Conservation (phyloP, 1,140 invertebrate genomes). For the Drosophila persimilis region DNA sequence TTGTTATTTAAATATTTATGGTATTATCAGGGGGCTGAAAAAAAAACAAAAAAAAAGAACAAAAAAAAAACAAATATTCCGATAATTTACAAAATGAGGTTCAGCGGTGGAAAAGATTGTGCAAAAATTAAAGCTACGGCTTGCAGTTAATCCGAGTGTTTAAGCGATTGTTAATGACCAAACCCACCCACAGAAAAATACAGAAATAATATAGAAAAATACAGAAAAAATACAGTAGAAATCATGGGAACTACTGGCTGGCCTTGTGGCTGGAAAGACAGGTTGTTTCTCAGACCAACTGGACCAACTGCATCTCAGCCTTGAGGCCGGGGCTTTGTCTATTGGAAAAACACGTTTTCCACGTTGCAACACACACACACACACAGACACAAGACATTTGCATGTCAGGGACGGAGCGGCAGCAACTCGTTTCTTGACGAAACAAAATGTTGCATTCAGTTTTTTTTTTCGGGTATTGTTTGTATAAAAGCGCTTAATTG, state of each 20-base stretch:
- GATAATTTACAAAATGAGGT: no score
- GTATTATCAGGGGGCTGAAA: no score
- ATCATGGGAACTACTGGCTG: constrained; percentile 10
- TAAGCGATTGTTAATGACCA: no score
- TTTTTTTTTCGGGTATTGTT: constrained; percentile 29
- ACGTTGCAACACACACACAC: constrained; percentile 5
- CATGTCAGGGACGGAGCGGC: constrained; percentile 33
- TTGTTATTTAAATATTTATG: neutral
- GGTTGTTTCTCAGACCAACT: constrained; percentile 25
- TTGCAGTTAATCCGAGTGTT: no score
- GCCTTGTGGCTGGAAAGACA: constrained; percentile 31
- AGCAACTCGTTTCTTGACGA: no score
- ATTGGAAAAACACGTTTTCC: constrained; percentile 48
- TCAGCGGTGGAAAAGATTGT: no score
- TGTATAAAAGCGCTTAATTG: constrained; percentile 47
- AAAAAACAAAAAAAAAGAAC: no score
- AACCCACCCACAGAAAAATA: no score
- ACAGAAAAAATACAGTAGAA: no score
- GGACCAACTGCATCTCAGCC: constrained; percentile 39
- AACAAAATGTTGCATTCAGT: constrained; percentile 28
- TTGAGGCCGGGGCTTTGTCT: constrained; percentile 20
- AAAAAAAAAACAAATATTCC: no score
- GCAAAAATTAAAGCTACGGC: no score
- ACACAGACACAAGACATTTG: constrained; percentile 21
- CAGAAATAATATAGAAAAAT: no score